Evolutionary conservation across 1,140 invertebrate genomes (phyloP).

Genomic region (Parasteatoda tepidariorum): DNA sequence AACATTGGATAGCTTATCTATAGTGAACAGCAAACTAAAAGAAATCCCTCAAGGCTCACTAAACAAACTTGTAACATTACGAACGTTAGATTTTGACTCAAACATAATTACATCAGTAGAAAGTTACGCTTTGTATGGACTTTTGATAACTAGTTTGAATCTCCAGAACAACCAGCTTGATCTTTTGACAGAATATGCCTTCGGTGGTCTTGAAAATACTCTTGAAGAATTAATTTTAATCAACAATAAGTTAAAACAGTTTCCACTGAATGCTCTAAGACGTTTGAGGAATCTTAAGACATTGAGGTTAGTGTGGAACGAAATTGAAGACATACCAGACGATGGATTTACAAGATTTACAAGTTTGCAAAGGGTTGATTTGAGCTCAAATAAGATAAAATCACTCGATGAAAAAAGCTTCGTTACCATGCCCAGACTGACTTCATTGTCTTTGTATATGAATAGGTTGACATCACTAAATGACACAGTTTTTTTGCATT

Average conservation of each 20-base stretch:
- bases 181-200: slow-evolving; percentile 77
- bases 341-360: slow-evolving; percentile 79
- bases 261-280: slow-evolving; percentile 82
- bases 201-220: slow-evolving; percentile 83
- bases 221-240: slow-evolving; percentile 85
- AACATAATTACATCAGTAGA: slow-evolving; percentile 85
- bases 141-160: slow-evolving; percentile 83
- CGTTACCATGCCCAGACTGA: slow-evolving; percentile 80
- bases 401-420: slow-evolving; percentile 81
- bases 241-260: slow-evolving; percentile 84
- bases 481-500: slow-evolving; percentile 79
- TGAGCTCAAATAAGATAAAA: slow-evolving; percentile 87
- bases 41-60: slow-evolving; percentile 85
- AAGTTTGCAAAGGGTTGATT: slow-evolving; percentile 81
- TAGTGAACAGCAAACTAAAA: slow-evolving; percentile 82
- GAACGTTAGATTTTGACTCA: slow-evolving; percentile 83
- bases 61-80: slow-evolving; percentile 77
- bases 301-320: slow-evolving; percentile 85
- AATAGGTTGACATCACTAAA: slow-evolving; percentile 84
- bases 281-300: slow-evolving; percentile 79
- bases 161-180: slow-evolving; percentile 86
- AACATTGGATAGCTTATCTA: slow-evolving; percentile 82
- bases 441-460: slow-evolving; percentile 83
- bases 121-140: slow-evolving; percentile 87
- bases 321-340: slow-evolving; percentile 78